Percentiles rank a stretch among this genome's conserved stretches.
Conservation (phyloP, 2,797 vertebrate species). For the Melanotaenia parkinsoni region DNA sequence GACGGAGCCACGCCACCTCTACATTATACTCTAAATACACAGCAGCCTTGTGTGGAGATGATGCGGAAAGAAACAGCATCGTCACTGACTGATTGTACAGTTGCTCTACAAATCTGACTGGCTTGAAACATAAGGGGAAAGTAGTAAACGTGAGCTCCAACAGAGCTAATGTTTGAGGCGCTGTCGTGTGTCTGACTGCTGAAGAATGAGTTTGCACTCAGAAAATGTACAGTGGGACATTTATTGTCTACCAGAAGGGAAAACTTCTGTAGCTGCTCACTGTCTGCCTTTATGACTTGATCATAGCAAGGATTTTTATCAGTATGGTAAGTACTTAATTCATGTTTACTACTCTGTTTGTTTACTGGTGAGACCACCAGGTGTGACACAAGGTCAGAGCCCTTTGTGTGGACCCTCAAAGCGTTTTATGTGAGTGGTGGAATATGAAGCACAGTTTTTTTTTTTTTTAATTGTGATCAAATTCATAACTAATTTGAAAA, state of each 20-base stretch:
- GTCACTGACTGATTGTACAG: constrained; percentile 25
- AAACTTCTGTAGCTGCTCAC: constrained; percentile 27
- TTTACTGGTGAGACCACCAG: not conserved
- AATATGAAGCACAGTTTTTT: not conserved
- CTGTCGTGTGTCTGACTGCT: constrained; percentile 4
- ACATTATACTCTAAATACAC: constrained; percentile 14
- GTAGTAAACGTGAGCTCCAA: constrained; percentile 1
- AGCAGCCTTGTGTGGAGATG: constrained; percentile 10
- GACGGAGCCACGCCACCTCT: constrained; percentile 34
- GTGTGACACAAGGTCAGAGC: not conserved
- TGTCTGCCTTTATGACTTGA: constrained; percentile 26
- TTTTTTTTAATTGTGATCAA: not conserved
- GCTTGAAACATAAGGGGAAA: constrained; percentile 20
- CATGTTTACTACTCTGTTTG: not conserved
- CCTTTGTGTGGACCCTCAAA: not conserved
- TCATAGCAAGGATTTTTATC: constrained; percentile 4
- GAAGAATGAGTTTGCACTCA: constrained; percentile 45
- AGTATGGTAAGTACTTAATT: not conserved
- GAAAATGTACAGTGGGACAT: constrained; percentile 23
- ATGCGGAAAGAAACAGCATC: constrained; percentile 12
- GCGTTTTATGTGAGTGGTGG: not conserved
- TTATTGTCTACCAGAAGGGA: constrained; percentile 21
- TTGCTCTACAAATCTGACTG: constrained; percentile 31
- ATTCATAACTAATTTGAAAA: not conserved
- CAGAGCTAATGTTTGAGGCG: constrained; percentile 35